Percentiles rank a stretch among this genome's conserved stretches.
These are phyloP conservation scores for Ammodytes marinus DNA, from an alignment of 2,113 vertebrate genomes.

Conservation along the genomic window DNA sequence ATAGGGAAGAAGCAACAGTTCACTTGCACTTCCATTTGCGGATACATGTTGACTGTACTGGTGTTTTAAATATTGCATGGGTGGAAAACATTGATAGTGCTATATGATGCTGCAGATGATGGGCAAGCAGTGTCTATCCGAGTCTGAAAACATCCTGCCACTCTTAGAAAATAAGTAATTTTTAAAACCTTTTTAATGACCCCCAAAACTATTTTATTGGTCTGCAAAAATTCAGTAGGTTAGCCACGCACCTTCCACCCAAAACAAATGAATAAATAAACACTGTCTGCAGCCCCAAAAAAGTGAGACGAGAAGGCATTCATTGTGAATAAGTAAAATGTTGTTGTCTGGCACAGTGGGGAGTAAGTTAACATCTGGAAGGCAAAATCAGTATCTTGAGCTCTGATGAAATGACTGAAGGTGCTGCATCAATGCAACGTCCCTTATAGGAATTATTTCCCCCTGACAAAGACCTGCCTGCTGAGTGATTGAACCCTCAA, in stretches of 20 bases:
- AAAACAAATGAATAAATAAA: neutral
- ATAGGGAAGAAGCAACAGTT: slow-evolving; percentile 19
- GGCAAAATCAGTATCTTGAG: slow-evolving; percentile 53
- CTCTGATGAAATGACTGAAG: slow-evolving; percentile 72
- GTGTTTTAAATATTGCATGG: slow-evolving; percentile 33
- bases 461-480: slow-evolving; percentile 63
- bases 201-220: slow-evolving; percentile 50
- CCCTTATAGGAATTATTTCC: slow-evolving; percentile 70
- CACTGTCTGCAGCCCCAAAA: slow-evolving; percentile 22
- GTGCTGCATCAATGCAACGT: slow-evolving; percentile 72
- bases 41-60: slow-evolving; percentile 11
- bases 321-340: slow-evolving; percentile 66
- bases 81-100: slow-evolving; percentile 3
- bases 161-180: slow-evolving; percentile 26
- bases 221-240: slow-evolving; percentile 38
- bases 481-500: slow-evolving; percentile 60
- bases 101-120: slow-evolving; percentile 38
- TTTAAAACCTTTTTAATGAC: slow-evolving; percentile 44
- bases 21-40: slow-evolving; percentile 21
- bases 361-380: slow-evolving; percentile 56
- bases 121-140: slow-evolving; percentile 19
- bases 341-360: slow-evolving; percentile 47
- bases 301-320: slow-evolving; percentile 57
- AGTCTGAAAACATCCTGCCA: slow-evolving; percentile 18
- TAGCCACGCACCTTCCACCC: slow-evolving; percentile 28